A percentile compares a stretch with the other conserved stretches of the same genome.
Evolutionary conservation across 2,113 vertebrate species (phyloP).

Genomic region (Hymenochirus boettgeri): DNA sequence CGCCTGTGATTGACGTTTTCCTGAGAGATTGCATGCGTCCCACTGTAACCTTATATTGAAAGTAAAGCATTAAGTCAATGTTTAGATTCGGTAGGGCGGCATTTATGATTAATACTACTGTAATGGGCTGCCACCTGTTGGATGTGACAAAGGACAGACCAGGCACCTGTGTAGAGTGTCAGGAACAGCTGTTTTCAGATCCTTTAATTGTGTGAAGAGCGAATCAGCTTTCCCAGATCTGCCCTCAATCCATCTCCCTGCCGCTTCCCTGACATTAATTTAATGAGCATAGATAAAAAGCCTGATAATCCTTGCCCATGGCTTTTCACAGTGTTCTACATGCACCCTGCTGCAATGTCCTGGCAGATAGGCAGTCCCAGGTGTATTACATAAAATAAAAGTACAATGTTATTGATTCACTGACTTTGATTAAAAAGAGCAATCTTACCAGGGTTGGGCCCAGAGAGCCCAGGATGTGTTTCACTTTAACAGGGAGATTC

Average conservation of each 20-base stretch:
- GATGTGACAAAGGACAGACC: slow-evolving; percentile 32
- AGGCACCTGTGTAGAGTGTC: slow-evolving; percentile 18
- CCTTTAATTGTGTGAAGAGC: slow-evolving; percentile 24
- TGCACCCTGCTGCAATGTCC: neutral
- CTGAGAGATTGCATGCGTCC: neutral
- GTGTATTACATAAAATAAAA: neutral
- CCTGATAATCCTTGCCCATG: slow-evolving; percentile 9
- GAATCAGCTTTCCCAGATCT: slow-evolving; percentile 27
- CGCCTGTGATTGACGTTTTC: neutral
- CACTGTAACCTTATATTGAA: neutral
- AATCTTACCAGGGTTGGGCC: too few relatives aligned
- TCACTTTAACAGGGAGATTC: too few relatives aligned
- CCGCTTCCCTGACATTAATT: slow-evolving; percentile 25
- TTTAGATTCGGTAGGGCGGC: neutral
- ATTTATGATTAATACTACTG: slow-evolving; percentile 1
- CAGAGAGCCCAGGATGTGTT: too few relatives aligned
- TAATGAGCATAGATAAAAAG: slow-evolving; percentile 37
- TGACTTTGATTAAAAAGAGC: too few relatives aligned
- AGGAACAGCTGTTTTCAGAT: slow-evolving; percentile 6
- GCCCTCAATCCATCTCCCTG: slow-evolving; percentile 10
- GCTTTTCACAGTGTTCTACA: neutral
- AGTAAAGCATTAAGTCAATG: neutral
- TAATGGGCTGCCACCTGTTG: slow-evolving; percentile 14
- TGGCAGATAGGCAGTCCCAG: neutral
- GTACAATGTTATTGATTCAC: neutral